Percentiles rank a stretch among this genome's conserved stretches.
Evolutionary conservation across 1,140 invertebrate species (phyloP).

Genomic region (Trypoxylus dichotomus): DNA sequence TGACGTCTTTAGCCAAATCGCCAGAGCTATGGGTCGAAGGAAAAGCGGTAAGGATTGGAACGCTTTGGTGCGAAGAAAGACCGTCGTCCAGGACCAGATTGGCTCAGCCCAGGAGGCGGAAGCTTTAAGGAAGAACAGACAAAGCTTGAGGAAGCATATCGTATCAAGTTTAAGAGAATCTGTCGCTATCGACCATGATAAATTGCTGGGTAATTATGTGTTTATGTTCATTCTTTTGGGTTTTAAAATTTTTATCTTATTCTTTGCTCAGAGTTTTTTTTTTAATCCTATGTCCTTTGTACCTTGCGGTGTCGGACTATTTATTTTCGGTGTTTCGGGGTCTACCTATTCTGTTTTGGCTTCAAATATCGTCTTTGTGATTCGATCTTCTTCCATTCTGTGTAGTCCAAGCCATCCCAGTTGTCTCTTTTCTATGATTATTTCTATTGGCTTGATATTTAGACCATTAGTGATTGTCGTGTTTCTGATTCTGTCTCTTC

Average conservation of each 20-base stretch:
- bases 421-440: too few relatives aligned
- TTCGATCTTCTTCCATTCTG: background rate
- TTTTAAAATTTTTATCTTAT: too few relatives aligned
- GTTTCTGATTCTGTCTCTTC: too few relatives aligned
- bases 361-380: too few relatives aligned
- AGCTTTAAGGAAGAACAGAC: conserved; percentile 60
- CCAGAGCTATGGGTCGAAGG: conserved; percentile 71
- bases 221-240: background rate
- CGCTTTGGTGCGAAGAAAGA: conserved; percentile 72
- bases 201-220: conserved; percentile 61
- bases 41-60: conserved; percentile 82
- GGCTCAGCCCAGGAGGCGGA: conserved; percentile 70
- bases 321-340: too few relatives aligned
- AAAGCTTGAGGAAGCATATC: conserved; percentile 69
- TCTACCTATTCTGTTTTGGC: too few relatives aligned
- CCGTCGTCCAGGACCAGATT: conserved; percentile 71
- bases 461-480: too few relatives aligned
- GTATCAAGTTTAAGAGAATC: conserved; percentile 59
- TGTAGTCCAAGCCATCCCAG: too few relatives aligned
- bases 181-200: conserved; percentile 67
- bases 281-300: too few relatives aligned
- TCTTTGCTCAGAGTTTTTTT: too few relatives aligned
- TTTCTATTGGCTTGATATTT: too few relatives aligned
- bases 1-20: conserved; percentile 79
- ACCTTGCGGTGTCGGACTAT: too few relatives aligned